Evolutionary conservation across 2,888 invertebrate genomes (phyloP), one percentile per base, ranked within the genome.

Genomic region (Gryllus longicercus): DNA sequence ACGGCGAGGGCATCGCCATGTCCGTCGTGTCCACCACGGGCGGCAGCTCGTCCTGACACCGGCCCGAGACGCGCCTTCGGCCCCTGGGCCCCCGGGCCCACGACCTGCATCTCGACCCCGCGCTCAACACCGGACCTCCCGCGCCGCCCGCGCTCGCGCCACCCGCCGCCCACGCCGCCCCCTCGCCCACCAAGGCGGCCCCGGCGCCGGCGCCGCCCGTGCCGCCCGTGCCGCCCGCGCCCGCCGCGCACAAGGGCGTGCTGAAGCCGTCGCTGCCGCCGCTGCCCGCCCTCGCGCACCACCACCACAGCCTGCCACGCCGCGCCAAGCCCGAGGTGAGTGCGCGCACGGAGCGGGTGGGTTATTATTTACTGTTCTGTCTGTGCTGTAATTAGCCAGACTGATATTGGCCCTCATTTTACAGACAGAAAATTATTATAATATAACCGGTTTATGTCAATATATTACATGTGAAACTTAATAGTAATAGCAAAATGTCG

Each of bases 1-100:
- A 87, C 77, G 88, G 88, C 80, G 90, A 90, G 83, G 89, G 89
- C 74, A 87, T 88, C 83, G 87, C 88, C 81, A 88, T 88, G 87
- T 86, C 87, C 77, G 85, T 87, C 81, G 87, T 87, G 83, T 87
- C 88, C 80, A 87, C 85, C 74, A 87, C 86, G 16, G n/a, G 16
- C 86, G 80, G 80, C 63, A 78, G 79, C 77, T 77, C 82, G 75
- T 83, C 83, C 80, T 83, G 83, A 83, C 83, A 82, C 76, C 79
- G 82, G 79, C 75, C 79, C n/a, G 79, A 80, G 78, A 50, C 11
- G 75, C 83, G 84, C 23, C 83, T 85, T 84, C 12, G 84, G 84
- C 51, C 84, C 84, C 8, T 80, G 82, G 25, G 84, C 23, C 75
- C 21, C 18, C 75, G 75, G 5, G 23, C 75, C 74, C 75, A 25